Conservation (phyloP, 1,140 invertebrate species). For the Anthonomus grandis region DNA sequence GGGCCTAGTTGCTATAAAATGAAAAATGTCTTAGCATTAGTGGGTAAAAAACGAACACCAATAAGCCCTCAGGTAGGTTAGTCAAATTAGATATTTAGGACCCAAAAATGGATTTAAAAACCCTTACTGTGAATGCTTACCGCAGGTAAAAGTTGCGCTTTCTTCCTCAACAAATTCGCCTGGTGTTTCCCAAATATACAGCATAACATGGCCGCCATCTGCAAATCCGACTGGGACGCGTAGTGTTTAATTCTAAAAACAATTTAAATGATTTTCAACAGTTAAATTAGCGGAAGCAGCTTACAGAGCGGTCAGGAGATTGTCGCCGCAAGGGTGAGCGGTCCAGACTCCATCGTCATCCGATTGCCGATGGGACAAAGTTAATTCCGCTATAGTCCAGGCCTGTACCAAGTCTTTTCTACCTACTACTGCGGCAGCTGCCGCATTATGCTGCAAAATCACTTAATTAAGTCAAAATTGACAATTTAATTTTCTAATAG, state of each 20-base stretch:
- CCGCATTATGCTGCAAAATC: conserved; percentile 65
- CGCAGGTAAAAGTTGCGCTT: conserved; percentile 43
- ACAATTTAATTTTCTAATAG: too few relatives aligned
- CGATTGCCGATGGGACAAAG: conserved; percentile 57
- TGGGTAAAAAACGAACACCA: too few relatives aligned
- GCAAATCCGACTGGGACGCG: conserved; percentile 76
- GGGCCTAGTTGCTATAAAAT: conserved; percentile 58
- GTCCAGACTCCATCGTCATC: conserved; percentile 71
- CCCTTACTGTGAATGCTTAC: conserved; percentile 50
- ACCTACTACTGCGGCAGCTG: conserved; percentile 67
- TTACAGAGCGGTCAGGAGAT: conserved; percentile 81
- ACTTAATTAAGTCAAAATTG: not conserved
- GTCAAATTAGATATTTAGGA: conserved; percentile 7
- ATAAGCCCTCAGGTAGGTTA: too few relatives aligned
- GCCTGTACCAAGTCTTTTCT: conserved; percentile 80
- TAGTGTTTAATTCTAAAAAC: conserved; percentile 71
- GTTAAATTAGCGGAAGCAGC: conserved; percentile 35
- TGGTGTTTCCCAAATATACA: conserved; percentile 72
- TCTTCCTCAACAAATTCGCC: conserved; percentile 43
- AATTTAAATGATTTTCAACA: conserved; percentile 6
- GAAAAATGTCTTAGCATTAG: not conserved
- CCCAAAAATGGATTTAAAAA: too few relatives aligned
- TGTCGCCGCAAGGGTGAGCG: conserved; percentile 80
- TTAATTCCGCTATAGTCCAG: conserved; percentile 76
- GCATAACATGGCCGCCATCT: conserved; percentile 89